Conservation (phyloP, 2,797 vertebrate genomes). For the Thalassophryne amazonica region DNA sequence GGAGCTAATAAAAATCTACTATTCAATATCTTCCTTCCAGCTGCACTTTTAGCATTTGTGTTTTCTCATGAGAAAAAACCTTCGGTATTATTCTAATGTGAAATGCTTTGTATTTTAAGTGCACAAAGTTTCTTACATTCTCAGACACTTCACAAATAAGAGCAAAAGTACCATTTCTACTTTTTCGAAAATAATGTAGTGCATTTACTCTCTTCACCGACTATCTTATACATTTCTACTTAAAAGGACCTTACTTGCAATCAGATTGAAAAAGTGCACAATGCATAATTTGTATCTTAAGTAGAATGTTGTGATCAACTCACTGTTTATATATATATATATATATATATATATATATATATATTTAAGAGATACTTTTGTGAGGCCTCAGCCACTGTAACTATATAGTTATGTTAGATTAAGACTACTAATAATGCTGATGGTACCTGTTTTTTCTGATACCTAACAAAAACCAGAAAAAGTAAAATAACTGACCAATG, state of each 20-base stretch:
- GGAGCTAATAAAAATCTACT: too few relatives aligned
- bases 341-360: too few relatives aligned
- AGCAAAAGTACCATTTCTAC: constrained; percentile 40
- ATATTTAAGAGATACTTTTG: neutral
- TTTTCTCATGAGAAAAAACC: neutral
- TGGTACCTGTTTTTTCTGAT: too few relatives aligned
- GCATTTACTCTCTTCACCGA: constrained; percentile 38
- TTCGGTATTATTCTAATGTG: neutral
- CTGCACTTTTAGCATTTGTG: neutral
- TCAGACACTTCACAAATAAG: constrained; percentile 25
- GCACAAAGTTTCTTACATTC: constrained; percentile 33
- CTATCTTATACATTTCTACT: constrained; percentile 7
- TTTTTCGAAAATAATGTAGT: constrained; percentile 46
- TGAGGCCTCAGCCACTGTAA: constrained; percentile 5
- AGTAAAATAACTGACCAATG: too few relatives aligned
- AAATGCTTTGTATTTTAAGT: constrained; percentile 38
- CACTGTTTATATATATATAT: neutral
- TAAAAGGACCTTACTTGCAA: constrained; percentile 8
- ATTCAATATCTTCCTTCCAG: too few relatives aligned
- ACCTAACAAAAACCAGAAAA: too few relatives aligned
- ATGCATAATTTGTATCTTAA: constrained; percentile 42
- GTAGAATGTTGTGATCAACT: neutral
- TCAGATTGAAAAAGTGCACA: constrained; percentile 57
- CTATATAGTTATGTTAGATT: neutral
- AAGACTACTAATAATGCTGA: constrained; percentile 13